Base-by-base conservation (phyloP, 2,888 invertebrate species). In the Lepidonotus clava region DNA sequence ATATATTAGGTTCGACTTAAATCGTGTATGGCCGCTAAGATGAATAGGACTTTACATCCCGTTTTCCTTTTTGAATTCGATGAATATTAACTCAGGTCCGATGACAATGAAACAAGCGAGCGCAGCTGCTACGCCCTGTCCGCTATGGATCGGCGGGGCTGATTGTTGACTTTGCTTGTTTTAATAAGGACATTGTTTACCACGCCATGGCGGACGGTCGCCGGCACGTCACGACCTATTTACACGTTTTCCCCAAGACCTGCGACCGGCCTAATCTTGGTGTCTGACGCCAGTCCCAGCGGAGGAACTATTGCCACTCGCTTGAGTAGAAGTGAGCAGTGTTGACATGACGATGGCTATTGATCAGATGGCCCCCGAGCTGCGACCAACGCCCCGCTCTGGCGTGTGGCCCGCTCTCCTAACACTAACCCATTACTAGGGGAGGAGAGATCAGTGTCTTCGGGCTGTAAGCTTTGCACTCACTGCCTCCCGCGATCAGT, bases 311-410 rank as follows among this genome's bases (percentile, higher is more conserved):
- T 61, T 61, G 61, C 28, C 14, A 14, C 61, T 24, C 28, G 5
- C 61, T 28, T n/a, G 28, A 32, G 61, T 11, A 24, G 28, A 61
- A 28, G 28, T 32, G 4, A n/a, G 61, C 24, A 32, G 61, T 61
- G 61, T 61, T 61, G 61, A 61, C 61, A 61, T 61, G 61, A 32
- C 28, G 61, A 28, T 61, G 61, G 14, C 61, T 61, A 61, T 61
- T 61, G 61, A 61, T 61, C 61, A 61, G 61, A 61, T n/a, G 21
- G 21, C 53, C 53, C 53, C 53, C 53, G 1, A 18, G n/a, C n/a
- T n/a, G 21, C 2, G 1, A 53, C 53, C 18, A 2, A 53, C 21
- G n/a, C 53, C 2, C 53, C 18, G 53, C 18, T 11, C 53, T n/a
- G n/a, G 53, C 21, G 53, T 53, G 53, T 53, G 53, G 21, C 53